phyloP scores from a whole-genome alignment of 2,888 invertebrate species.

The Camponotus fellah region DNA sequence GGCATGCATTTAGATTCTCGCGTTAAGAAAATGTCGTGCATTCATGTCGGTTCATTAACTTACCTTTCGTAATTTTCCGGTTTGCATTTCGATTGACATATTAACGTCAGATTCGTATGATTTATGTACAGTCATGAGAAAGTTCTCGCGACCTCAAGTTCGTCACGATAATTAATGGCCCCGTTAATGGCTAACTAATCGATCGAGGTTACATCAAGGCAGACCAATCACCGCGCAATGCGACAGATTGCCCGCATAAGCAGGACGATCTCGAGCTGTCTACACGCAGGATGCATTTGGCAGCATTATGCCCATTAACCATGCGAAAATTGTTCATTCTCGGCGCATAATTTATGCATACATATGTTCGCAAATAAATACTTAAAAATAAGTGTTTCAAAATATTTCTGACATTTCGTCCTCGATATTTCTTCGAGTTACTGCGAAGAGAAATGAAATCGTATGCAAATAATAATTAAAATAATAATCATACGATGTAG shows the following conservation, averaged over 20 bases:
- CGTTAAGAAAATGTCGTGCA: neutral
- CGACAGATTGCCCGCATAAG: conserved; percentile 54
- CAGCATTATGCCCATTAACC: neutral
- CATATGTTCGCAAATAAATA: neutral
- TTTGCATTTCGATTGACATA: conserved; percentile 15
- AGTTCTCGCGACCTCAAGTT: conserved; percentile 49
- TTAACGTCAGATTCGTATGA: conserved; percentile 43
- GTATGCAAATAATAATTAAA: neutral
- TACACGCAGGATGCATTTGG: conserved; percentile 19
- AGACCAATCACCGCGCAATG: conserved; percentile 56
- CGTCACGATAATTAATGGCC: conserved; percentile 49
- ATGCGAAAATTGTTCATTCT: neutral
- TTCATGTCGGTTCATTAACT: conserved; percentile 6
- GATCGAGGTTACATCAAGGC: conserved; percentile 54
- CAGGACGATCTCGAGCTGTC: conserved; percentile 35
- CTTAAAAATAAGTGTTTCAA: neutral
- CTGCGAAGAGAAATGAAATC: neutral
- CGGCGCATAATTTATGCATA: neutral
- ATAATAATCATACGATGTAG: neutral
- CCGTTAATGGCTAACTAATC: conserved; percentile 51
- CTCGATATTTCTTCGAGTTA: neutral
- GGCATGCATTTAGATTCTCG: neutral
- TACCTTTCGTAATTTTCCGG: conserved; percentile 9
- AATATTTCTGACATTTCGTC: neutral
- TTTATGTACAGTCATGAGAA: conserved; percentile 46